Percentiles rank a stretch among this genome's conserved stretches.
Conservation (phyloP, 2,888 invertebrate genomes). For the Plebejus argus region DNA sequence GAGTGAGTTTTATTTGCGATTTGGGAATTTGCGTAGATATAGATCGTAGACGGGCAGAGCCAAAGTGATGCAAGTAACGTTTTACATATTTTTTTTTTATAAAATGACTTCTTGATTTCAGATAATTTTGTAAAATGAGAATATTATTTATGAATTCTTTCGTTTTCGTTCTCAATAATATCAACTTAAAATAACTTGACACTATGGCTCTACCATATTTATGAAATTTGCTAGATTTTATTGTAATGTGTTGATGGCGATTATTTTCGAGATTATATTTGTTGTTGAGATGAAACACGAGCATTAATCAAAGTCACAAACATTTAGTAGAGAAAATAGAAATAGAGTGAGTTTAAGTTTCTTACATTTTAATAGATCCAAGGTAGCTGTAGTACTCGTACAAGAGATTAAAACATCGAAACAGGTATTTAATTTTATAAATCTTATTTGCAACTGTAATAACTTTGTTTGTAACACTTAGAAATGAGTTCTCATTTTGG, state of each 20-base stretch:
- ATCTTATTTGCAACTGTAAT: background rate
- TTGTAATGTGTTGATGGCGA: slow-evolving; percentile 32
- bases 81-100: background rate
- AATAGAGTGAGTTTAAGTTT: slow-evolving; percentile 6
- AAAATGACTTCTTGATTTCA: background rate
- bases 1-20: slow-evolving; percentile 47
- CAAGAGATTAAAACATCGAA: background rate
- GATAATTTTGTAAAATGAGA: background rate
- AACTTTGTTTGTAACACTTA: background rate
- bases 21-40: slow-evolving; percentile 46
- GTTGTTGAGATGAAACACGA: slow-evolving; percentile 43
- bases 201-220: slow-evolving; percentile 6
- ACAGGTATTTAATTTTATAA: background rate
- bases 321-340: background rate
- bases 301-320: slow-evolving; percentile 30
- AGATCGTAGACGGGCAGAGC: slow-evolving; percentile 25
- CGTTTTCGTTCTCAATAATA: background rate
- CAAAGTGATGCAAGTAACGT: background rate
- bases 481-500: background rate
- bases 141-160: background rate
- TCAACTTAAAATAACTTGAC: background rate
- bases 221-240: slow-evolving; percentile 34
- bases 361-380: background rate
- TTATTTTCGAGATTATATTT: slow-evolving; percentile 45
- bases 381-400: background rate